A percentile compares a stretch with the other conserved stretches of the same genome.
These are phyloP conservation scores for Plusia festucae DNA, from an alignment of 2,888 invertebrate genomes.

Conservation along the genomic window DNA sequence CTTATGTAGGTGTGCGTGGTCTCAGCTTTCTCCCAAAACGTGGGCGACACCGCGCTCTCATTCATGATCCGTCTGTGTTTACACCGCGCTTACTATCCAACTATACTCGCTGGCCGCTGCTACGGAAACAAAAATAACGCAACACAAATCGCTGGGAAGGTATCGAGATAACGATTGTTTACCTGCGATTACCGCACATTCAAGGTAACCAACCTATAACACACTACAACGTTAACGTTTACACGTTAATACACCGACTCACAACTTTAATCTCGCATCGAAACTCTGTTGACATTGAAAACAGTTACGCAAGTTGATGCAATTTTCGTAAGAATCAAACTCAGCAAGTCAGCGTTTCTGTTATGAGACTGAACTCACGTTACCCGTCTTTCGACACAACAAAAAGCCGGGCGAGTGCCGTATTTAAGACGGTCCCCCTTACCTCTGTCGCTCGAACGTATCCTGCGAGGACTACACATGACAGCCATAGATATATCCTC, in stretches of 20 bases:
- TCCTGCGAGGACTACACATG: slow-evolving; percentile 92
- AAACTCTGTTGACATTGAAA: slow-evolving; percentile 85
- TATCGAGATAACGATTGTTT: slow-evolving; percentile 82
- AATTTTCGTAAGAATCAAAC: slow-evolving; percentile 61
- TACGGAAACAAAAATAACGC: slow-evolving; percentile 73
- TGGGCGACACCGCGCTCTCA: slow-evolving; percentile 80
- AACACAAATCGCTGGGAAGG: slow-evolving; percentile 76
- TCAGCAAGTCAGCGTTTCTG: slow-evolving; percentile 55
- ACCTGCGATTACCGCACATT: slow-evolving; percentile 80
- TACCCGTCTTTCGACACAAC: slow-evolving; percentile 69
- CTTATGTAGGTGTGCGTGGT: slow-evolving; percentile 60
- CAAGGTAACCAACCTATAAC: slow-evolving; percentile 77
- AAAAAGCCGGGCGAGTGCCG: slow-evolving; percentile 85
- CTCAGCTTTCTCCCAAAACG: slow-evolving; percentile 81
- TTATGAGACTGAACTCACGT: slow-evolving; percentile 56
- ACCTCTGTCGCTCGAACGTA: slow-evolving; percentile 94
- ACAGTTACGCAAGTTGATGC: slow-evolving; percentile 82
- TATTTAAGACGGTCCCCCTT: slow-evolving; percentile 89
- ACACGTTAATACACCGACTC: slow-evolving; percentile 48
- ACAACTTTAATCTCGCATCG: slow-evolving; percentile 55
- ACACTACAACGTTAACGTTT: slow-evolving; percentile 55
- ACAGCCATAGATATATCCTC: slow-evolving; percentile 93
- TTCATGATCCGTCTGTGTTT: slow-evolving; percentile 76
- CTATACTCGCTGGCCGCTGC: slow-evolving; percentile 55
- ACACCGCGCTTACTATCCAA: slow-evolving; percentile 61